Base-by-base conservation (phyloP, 1,140 invertebrate species). In the Protaetia brevitarsis region DNA sequence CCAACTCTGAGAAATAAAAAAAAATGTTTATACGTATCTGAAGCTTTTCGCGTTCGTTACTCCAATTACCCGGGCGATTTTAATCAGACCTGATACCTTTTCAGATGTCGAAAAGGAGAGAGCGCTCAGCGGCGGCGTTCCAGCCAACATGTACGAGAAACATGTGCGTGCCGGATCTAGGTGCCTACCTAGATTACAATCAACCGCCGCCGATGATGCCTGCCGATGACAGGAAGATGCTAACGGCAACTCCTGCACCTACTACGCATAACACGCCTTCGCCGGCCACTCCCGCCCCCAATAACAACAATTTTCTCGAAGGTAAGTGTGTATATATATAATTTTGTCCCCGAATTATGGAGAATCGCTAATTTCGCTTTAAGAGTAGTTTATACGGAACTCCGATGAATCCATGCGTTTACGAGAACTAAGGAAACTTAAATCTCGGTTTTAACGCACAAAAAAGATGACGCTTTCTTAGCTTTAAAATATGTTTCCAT, bases 131-230 rank as follows among this genome's bases (percentile, higher is more conserved):
- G 21, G 26, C 57, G 57, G 57, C 76, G 69, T 73, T 16, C 78
- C 81, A 31, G 78, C 82, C 61, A 87, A 84, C 77, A 83, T 91
- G 72, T 92, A 91, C 82, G 89, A 92, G 72, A 86, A n/a, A 87
- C 67, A 86, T 91, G 71, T 91, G 89, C 77, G 88, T 91, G 72
- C 89, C 89, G 67, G 91, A 93, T 77, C 82, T 91, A 71, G 84
- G 82, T 65, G 87, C 88, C 73, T 89, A 88, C 76, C 81, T 89
- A 72, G 82, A 82, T 36, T 87, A 86, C 75, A 81, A 82, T 65
- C 76, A 79, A 65, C 73, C 73, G 6, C 71, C 73, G 27, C 72
- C 56, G 65, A 66, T 75, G 7, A 66, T 71, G 19, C 68, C 73
- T 64, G 75, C 72, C 41, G 74, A 74, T 34, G 74, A 74, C 69